A percentile compares a stretch with the other conserved stretches of the same genome.
Conservation (phyloP, 2,113 vertebrate genomes). For the Hystrix cristata region DNA sequence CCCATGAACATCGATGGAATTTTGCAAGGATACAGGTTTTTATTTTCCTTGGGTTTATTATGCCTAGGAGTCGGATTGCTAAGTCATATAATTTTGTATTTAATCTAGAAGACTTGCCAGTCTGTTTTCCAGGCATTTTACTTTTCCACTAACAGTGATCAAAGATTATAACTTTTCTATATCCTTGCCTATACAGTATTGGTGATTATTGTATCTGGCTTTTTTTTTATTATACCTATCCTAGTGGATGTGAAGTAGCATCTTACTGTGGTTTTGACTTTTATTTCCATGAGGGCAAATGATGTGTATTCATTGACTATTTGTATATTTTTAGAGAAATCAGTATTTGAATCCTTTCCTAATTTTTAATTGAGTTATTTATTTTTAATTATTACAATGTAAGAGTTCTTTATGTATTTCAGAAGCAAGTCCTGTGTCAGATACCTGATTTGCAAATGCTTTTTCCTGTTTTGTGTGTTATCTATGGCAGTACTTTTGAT, state of each 20-base stretch:
- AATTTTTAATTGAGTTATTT: slow-evolving; percentile 36
- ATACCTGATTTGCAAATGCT: background rate
- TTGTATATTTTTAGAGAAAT: slow-evolving; percentile 55
- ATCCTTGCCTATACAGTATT: slow-evolving; percentile 32
- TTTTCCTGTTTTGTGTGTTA: background rate
- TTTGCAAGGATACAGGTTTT: slow-evolving; percentile 27
- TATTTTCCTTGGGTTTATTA: slow-evolving; percentile 33
- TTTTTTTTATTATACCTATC: background rate
- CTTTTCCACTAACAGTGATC: slow-evolving; percentile 3
- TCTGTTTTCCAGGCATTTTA: slow-evolving; percentile 58
- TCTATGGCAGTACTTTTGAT: background rate
- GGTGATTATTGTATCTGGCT: background rate
- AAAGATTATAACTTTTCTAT: background rate
- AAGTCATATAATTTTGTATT: slow-evolving; percentile 44
- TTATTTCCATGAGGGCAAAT: slow-evolving; percentile 32
- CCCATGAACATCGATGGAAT: background rate
- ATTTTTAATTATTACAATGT: slow-evolving; percentile 17
- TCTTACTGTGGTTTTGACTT: slow-evolving; percentile 50
- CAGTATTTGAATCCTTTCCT: background rate
- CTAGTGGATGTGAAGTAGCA: slow-evolving; percentile 1
- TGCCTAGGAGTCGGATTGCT: slow-evolving; percentile 17
- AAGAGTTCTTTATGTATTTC: slow-evolving; percentile 21
- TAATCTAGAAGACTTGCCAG: slow-evolving; percentile 35
- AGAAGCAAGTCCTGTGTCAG: background rate
- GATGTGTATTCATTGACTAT: background rate